These are phyloP conservation scores for Malacosoma neustria DNA, from an alignment of 2,888 invertebrate species.

Conservation along the genomic window DNA sequence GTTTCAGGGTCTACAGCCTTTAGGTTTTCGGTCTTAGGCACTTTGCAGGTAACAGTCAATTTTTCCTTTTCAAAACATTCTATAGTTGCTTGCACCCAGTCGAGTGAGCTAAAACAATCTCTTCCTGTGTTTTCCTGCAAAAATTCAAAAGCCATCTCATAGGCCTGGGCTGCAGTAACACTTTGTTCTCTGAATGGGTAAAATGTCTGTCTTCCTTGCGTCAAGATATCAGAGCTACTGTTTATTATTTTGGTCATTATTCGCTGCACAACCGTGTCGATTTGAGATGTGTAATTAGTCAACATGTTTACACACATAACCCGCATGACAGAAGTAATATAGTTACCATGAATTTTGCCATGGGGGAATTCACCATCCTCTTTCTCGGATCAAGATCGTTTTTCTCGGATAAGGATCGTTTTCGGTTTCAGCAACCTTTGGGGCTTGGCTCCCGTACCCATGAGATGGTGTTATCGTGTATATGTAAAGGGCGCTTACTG, in stretches of 20 bases:
- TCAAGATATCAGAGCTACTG: slow-evolving; percentile 6
- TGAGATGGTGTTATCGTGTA: slow-evolving; percentile 3
- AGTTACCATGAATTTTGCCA: neutral
- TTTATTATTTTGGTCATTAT: slow-evolving; percentile 1
- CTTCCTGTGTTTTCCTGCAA: slow-evolving; percentile 2
- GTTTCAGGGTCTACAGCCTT: neutral
- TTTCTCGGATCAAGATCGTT: neutral
- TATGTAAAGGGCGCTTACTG: neutral
- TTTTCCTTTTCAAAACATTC: neutral
- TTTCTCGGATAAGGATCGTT: slow-evolving; percentile 1
- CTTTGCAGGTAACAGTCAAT: neutral
- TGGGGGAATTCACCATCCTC: neutral
- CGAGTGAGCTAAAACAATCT: slow-evolving; percentile 4
- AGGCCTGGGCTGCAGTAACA: slow-evolving; percentile 9
- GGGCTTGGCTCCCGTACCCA: slow-evolving; percentile 4
- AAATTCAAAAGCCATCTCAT: slow-evolving; percentile 6
- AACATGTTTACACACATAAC: neutral
- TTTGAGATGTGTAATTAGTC: neutral
- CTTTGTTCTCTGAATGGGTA: slow-evolving; percentile 9
- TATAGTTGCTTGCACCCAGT: neutral
- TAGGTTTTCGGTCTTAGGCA: neutral
- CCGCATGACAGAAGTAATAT: neutral
- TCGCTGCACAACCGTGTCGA: neutral
- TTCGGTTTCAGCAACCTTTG: slow-evolving; percentile 5
- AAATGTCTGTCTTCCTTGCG: slow-evolving; percentile 6